Conservation (phyloP, 2,113 vertebrate species). For the Pedionomus torquatus region DNA sequence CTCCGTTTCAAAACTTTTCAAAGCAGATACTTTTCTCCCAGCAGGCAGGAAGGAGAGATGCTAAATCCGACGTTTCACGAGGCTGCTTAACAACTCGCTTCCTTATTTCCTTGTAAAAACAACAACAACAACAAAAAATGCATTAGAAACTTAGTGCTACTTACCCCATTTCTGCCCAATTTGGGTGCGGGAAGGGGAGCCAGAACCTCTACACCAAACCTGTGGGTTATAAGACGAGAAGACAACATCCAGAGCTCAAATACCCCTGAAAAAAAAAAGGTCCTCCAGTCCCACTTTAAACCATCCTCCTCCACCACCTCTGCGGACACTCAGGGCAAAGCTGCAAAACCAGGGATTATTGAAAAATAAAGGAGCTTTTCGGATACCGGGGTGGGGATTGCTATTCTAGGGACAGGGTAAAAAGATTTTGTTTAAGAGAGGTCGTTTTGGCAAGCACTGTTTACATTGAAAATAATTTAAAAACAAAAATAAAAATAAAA, state of each 20-base stretch:
- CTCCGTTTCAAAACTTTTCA: not conserved
- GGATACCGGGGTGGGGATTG: not conserved
- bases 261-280: not conserved
- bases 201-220: not conserved
- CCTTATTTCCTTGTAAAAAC: not conserved
- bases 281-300: rapidly evolving
- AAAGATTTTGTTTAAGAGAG: not conserved
- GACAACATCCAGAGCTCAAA: not conserved
- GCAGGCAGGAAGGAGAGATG: not conserved
- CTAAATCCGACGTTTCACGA: rapidly evolving
- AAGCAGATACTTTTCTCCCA: not conserved
- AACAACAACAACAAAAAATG: no score
- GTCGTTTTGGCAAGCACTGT: not conserved
- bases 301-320: not conserved
- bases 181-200: not conserved
- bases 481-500: no score
- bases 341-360: not conserved
- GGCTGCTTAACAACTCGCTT: rapidly evolving
- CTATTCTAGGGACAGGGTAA: rapidly evolving
- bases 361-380: not conserved
- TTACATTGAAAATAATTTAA: not conserved
- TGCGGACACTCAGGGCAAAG: rapidly evolving
- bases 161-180: not conserved
- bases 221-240: not conserved
- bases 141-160: rapidly evolving